Base-by-base conservation (phyloP, 2,888 invertebrate genomes). In the Ophion slaviceki region DNA sequence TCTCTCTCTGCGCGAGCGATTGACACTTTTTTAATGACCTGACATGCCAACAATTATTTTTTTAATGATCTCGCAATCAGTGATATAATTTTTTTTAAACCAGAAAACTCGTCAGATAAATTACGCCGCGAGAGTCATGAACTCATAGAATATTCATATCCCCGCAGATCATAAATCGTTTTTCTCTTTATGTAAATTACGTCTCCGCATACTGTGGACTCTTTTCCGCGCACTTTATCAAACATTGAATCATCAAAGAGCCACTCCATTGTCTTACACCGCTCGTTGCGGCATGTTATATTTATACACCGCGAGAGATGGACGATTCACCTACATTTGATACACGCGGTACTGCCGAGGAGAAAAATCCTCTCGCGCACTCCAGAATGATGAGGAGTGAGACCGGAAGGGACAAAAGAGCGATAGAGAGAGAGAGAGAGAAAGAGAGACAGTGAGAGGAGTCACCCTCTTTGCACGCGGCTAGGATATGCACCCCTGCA, bases 251-350 rank as follows among this genome's bases (percentile, higher is more conserved):
- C 80, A 24, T 71, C 24, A 57, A 72, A 66, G 53, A 53, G 28
- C 40, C 74, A 62, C 74, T 67, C 17, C 66, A 74, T 74, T 66
- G 17, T 45, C 61, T 45, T 61, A n/a, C 67, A 20, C 36, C 40
- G 36, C 45, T 72, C 24, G 36, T 72, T 45, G 20, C n/a, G 40
- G 57, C 20, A 67, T 59, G 67, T 68, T 47, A 47, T 68, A 68
- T 53, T 0, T 64, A 32, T 75, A n/a, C 40, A 53, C 32, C 20
- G 59, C 11, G 20, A 17, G 71, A 24, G 80, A 59, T 67, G 24
- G 68, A 36, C 59, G 32, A 66, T 82, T 86, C 83, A 86, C 82
- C 80, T 83, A 83, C 76, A 86, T 86, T 86, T 68, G 53, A 40
- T 53, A 59, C 59, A 67, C 45, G 62, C 24, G 24, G 24, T n/a